Evolutionary conservation across 2,888 invertebrate genomes (phyloP), one percentile per base, ranked within the genome.

Genomic region (Physocephala rufipes): DNA sequence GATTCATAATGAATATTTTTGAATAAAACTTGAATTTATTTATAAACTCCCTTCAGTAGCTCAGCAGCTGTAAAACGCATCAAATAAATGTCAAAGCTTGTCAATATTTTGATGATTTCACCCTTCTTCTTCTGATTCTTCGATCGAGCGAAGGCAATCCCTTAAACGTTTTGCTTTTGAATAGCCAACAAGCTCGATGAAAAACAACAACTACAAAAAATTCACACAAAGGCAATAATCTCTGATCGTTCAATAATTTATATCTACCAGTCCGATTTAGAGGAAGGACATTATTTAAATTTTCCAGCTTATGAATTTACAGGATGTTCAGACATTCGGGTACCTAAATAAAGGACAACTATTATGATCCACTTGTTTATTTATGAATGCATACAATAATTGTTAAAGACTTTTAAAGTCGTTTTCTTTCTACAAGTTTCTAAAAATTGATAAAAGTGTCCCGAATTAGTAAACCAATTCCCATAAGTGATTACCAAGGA

Each of bases 31-130:
- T 49, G 49, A 19, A 49, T 2, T 15, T 49, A 24, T 51, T 16
- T 43, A 58, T 51, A 62, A 68, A 72, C 55, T 73, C 74, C 76
- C 73, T 49, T 19, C 45, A 28, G 62, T n/a, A n/a, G n/a, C n/a
- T 28, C 55, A 70, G 58, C 77, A 77, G 77, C 75, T 77, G 77
- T 73, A 72, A 70, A 67, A 64, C 67, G 74, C 77, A 76, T 78
- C 78, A 77, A 77, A 77, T 78, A 77, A 78, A 78, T 75, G 78
- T 77, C 78, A 75, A 51, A 26, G 45, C 16, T 28, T 47, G 19
- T 3, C 67, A 64, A 12, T 55, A 45, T 26, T 7, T 16, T 16
- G 2, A 45, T 43, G 15, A 47, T 15, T 19, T 45, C 12, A 15
- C 26, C 45, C 26, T 21, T 67, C n/a, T 19, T 36, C 36, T 36